Percentiles rank a stretch among this genome's conserved stretches.
Conservation (phyloP, 2,797 vertebrate genomes). For the Melanotaenia parkinsoni region DNA sequence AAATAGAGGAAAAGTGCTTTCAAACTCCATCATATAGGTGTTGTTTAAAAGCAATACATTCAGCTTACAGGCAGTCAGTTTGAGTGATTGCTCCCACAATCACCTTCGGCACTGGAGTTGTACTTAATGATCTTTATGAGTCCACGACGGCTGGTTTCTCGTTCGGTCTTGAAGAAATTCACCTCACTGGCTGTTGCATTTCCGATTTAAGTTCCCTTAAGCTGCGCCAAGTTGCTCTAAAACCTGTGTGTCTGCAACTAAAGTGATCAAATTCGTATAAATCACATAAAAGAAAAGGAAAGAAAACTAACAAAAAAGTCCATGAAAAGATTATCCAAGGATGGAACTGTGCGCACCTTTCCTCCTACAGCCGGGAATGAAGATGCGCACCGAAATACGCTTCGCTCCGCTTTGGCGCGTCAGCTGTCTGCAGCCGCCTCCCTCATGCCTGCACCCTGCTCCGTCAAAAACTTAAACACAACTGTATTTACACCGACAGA, state of each 20-base stretch:
- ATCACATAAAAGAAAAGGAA: not conserved
- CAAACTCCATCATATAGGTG: slow-evolving; percentile 35
- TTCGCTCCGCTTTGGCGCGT: slow-evolving; percentile 51
- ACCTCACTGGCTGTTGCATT: slow-evolving; percentile 26
- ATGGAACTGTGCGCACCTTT: slow-evolving; percentile 58
- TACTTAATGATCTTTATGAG: not conserved
- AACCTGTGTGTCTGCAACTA: not conserved
- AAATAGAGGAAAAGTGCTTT: slow-evolving; percentile 12
- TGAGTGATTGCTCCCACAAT: slow-evolving; percentile 24
- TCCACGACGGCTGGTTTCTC: not conserved
- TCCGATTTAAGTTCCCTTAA: not conserved
- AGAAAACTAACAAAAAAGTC: not conserved
- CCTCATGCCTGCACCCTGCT: not conserved
- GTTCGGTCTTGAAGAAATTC: slow-evolving; percentile 1
- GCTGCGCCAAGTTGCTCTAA: not conserved
- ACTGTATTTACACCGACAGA: slow-evolving; percentile 46
- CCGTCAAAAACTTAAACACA: slow-evolving; percentile 45
- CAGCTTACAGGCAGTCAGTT: no score
- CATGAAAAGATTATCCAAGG: slow-evolving; percentile 7
- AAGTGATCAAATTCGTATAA: not conserved
- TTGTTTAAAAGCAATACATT: not conserved
- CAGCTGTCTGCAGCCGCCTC: slow-evolving; percentile 62
- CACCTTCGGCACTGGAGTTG: slow-evolving; percentile 5
- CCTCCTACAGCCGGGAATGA: slow-evolving; percentile 53
- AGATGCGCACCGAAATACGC: slow-evolving; percentile 66